Conservation (phyloP, 2,888 invertebrate genomes). For the Sycophila texana region DNA sequence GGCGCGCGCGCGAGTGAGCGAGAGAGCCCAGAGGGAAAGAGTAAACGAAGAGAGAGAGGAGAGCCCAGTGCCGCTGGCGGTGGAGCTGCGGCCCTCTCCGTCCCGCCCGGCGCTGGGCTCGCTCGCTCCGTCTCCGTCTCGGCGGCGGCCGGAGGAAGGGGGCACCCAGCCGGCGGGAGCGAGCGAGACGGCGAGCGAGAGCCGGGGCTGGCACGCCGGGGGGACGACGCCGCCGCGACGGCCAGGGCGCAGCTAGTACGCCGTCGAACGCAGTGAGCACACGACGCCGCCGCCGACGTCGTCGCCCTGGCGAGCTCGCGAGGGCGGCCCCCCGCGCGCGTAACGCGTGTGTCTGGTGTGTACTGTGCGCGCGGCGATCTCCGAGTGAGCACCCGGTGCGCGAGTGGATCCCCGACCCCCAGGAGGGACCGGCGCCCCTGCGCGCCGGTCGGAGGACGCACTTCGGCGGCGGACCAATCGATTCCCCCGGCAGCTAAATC, state of each 20-base stretch:
- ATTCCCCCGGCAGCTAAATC: slow-evolving; percentile 34
- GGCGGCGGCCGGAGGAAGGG: background rate
- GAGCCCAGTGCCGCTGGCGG: background rate
- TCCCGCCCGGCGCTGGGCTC: background rate
- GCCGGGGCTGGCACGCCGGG: slow-evolving; percentile 59
- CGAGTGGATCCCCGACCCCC: background rate
- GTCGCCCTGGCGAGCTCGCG: background rate
- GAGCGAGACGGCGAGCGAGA: slow-evolving; percentile 50
- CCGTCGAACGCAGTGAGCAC: slow-evolving; percentile 73
- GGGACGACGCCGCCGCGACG: slow-evolving; percentile 61
- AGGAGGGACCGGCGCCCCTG: background rate
- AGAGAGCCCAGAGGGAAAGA: too few relatives aligned
- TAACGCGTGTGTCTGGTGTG: background rate
- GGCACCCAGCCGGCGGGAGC: slow-evolving; percentile 5
- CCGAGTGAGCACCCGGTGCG: slow-evolving; percentile 3
- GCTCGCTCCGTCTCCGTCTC: slow-evolving; percentile 13
- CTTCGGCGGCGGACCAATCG: slow-evolving; percentile 14
- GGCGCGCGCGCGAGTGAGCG: too few relatives aligned
- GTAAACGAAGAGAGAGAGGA: too few relatives aligned
- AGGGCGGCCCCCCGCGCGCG: background rate
- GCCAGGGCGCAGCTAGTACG: slow-evolving; percentile 71
- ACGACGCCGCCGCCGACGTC: slow-evolving; percentile 62
- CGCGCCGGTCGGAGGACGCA: too few relatives aligned
- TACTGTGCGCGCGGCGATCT: too few relatives aligned
- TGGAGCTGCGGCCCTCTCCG: background rate